Conservation (phyloP, 2,113 vertebrate species). For the Tetraodon nigroviridis region DNA sequence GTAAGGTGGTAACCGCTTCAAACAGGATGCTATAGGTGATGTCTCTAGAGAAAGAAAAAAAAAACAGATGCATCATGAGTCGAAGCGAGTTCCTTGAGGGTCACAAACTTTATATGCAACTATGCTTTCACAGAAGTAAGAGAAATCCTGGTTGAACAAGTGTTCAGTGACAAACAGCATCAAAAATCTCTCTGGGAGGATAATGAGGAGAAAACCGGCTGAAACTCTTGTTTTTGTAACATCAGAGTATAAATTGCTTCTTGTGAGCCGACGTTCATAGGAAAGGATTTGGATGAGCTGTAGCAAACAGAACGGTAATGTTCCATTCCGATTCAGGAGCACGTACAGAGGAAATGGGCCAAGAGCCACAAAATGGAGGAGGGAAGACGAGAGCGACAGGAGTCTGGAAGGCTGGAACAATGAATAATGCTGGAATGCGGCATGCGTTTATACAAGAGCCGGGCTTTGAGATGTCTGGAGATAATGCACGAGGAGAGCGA, state of each 20-base stretch:
- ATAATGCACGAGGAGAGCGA: constrained; percentile 23
- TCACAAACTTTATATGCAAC: neutral
- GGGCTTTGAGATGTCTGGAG: constrained; percentile 40
- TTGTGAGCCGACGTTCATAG: neutral
- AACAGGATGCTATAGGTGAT: constrained; percentile 95
- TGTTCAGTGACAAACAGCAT: neutral
- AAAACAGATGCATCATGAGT: neutral
- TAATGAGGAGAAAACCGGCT: neutral
- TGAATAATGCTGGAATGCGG: constrained; percentile 54
- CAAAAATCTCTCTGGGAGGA: neutral
- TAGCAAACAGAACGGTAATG: constrained; percentile 28
- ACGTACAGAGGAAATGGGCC: constrained; percentile 66
- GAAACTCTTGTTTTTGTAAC: neutral
- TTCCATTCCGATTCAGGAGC: constrained; percentile 42
- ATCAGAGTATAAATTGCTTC: neutral
- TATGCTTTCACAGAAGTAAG: neutral
- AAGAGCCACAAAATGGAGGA: constrained; percentile 46
- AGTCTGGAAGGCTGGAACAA: constrained; percentile 53
- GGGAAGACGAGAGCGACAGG: constrained; percentile 53
- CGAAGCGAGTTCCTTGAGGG: neutral
- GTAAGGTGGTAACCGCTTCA: constrained; percentile 88
- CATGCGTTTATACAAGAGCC: constrained; percentile 39
- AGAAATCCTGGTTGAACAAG: too few species aligned
- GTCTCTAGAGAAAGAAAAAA: constrained; percentile 72
- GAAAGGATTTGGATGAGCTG: constrained; percentile 18